phyloP scores from a whole-genome alignment of 2,888 invertebrate species.

The Xiphydria camelus region DNA sequence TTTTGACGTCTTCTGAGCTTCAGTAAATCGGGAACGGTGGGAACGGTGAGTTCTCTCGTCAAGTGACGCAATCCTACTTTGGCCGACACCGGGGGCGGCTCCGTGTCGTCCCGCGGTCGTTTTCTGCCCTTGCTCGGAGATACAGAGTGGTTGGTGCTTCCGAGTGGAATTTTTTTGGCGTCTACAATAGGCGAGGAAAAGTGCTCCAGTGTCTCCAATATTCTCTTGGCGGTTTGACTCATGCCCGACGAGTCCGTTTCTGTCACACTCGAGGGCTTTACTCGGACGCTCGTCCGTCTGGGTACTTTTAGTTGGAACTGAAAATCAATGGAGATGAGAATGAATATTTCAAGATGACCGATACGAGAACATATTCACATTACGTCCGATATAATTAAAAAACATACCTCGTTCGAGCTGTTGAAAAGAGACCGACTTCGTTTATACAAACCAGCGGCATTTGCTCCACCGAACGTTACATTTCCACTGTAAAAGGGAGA shows the following conservation, averaged over 20 bases:
- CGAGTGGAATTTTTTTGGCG: conserved; percentile 75
- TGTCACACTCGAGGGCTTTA: conserved; percentile 57
- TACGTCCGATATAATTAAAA: not conserved
- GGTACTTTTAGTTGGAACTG: conserved; percentile 39
- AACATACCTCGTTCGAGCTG: conserved; percentile 36
- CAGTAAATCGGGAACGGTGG: conserved; percentile 67
- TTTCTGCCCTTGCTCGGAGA: conserved; percentile 28
- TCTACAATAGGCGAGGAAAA: conserved; percentile 81
- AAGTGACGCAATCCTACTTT: conserved; percentile 50
- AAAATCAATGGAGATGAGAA: conserved; percentile 6
- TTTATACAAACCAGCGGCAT: conserved; percentile 47
- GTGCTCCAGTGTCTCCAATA: conserved; percentile 78
- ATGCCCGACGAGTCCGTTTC: conserved; percentile 58
- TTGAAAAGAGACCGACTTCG: conserved; percentile 39
- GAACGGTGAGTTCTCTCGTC: conserved; percentile 63
- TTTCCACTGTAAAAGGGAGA: conserved; percentile 79
- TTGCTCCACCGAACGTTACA: conserved; percentile 76
- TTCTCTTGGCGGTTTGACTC: conserved; percentile 76
- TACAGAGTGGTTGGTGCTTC: conserved; percentile 39
- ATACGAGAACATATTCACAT: too few species aligned
- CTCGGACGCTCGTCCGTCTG: conserved; percentile 54
- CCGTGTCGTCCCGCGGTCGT: conserved; percentile 33
- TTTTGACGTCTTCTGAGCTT: conserved; percentile 65
- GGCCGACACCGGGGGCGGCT: conserved; percentile 20
- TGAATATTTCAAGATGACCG: not conserved